Conservation (phyloP, 2,797 vertebrate genomes). For the Pogonophryne albipinna region DNA sequence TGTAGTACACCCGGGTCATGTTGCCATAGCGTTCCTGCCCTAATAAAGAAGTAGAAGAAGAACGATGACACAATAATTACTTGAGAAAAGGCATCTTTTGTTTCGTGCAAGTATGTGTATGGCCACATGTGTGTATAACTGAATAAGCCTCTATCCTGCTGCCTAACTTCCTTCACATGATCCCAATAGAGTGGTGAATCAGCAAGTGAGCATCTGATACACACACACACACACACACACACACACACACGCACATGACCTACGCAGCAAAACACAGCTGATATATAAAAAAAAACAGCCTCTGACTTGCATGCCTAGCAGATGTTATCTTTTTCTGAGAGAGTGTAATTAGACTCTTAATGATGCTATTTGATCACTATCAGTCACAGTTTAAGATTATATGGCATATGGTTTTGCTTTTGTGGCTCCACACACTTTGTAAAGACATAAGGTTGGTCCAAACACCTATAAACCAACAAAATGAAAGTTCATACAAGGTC, state of each 20-base stretch:
- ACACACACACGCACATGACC: conserved; percentile 21
- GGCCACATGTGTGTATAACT: not conserved
- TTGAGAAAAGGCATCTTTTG: no score
- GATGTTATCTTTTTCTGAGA: not conserved
- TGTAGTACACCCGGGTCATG: conserved; percentile 90
- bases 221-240: no score
- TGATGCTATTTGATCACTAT: no score
- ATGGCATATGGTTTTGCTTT: not conserved
- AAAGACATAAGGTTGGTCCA: not conserved
- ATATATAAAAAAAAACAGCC: no score
- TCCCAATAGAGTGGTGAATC: conserved; percentile 68
- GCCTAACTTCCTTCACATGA: conserved; percentile 81
- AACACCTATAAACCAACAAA: not conserved
- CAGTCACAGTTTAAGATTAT: no score
- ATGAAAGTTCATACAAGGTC: not conserved
- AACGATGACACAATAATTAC: not conserved
- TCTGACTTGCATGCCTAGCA: not conserved
- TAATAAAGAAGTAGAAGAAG: conserved; percentile 46
- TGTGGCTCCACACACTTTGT: not conserved
- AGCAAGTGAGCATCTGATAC: conserved; percentile 53
- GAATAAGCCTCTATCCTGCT: conserved; percentile 61
- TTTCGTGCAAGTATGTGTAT: no score
- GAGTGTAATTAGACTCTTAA: not conserved
- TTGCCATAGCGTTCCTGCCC: conserved; percentile 89
- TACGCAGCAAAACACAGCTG: not conserved